Conservation (phyloP, 1,140 invertebrate genomes). For the Apis cerana region DNA sequence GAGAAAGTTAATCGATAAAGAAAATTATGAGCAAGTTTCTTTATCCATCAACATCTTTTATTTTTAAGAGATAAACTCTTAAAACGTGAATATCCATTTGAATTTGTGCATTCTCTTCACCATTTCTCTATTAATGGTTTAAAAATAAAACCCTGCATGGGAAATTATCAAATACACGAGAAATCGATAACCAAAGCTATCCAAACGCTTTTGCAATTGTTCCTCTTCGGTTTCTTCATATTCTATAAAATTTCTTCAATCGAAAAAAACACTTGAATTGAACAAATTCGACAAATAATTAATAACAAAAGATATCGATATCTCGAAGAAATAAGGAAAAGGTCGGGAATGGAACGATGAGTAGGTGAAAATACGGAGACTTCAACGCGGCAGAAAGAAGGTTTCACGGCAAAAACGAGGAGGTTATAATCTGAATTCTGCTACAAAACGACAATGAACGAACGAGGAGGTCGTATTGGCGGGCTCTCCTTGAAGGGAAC, state of each 20-base stretch:
- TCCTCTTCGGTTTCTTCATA: no score
- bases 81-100: no score
- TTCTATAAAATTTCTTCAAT: no score
- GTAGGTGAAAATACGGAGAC: not conserved
- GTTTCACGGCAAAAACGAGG: conserved; percentile 65
- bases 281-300: not conserved
- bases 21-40: not conserved
- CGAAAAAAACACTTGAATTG: not conserved
- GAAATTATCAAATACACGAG: no score
- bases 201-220: no score
- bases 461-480: conserved; percentile 61
- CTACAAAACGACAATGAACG: conserved; percentile 69
- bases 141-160: no score
- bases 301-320: not conserved
- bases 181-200: no score
- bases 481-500: conserved; percentile 66
- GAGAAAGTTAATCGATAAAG: not conserved
- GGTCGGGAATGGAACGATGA: not conserved
- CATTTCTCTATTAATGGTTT: no score
- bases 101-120: no score
- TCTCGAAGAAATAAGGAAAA: not conserved
- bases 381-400: conserved; percentile 15
- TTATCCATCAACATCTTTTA: not conserved
- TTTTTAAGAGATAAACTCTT: no score
- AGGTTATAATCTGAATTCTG: conserved; percentile 68